Percentiles rank a stretch among this genome's conserved stretches.
phyloP scores from a whole-genome alignment of 2,797 vertebrate species.

The Eulemur rubriventer region DNA sequence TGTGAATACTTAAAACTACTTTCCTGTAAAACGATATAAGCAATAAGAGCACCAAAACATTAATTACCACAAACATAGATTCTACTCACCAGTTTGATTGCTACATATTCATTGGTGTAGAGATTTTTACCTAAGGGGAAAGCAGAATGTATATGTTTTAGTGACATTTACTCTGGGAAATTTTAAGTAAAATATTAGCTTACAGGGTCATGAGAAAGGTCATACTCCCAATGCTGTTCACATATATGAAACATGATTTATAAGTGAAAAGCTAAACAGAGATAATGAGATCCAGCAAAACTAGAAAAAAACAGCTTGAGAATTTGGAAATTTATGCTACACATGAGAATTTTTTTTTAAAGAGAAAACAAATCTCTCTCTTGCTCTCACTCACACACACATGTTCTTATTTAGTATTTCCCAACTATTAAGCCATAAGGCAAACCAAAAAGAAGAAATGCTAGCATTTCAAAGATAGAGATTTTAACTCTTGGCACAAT shows the following conservation, averaged over 20 bases:
- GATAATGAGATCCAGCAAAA: constrained; percentile 36
- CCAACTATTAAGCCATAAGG: neutral
- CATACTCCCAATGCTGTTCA: constrained; percentile 38
- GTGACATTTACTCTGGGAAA: constrained; percentile 64
- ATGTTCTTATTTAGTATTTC: constrained; percentile 10
- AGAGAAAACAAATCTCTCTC: neutral
- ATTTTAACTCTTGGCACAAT: constrained; percentile 27
- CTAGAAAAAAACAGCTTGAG: constrained; percentile 53
- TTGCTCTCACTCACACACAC: too few relatives aligned
- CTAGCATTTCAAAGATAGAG: constrained; percentile 39
- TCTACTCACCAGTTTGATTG: constrained; percentile 99
- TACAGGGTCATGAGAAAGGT: constrained; percentile 72
- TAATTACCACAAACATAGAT: constrained; percentile 48
- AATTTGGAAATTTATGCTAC: constrained; percentile 49
- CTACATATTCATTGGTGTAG: constrained; percentile 99
- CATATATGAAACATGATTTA: constrained; percentile 53
- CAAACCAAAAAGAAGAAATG: constrained; percentile 32
- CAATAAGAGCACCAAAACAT: neutral
- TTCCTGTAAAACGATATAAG: constrained; percentile 38
- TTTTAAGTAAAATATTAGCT: constrained; percentile 58
- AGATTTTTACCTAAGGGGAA: constrained; percentile 96
- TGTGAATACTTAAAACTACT: constrained; percentile 52
- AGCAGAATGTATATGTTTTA: constrained; percentile 75
- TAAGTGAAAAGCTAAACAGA: constrained; percentile 63
- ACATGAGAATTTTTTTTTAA: neutral